phyloP scores from a whole-genome alignment of 37 sponge, comb jelly and placozoan genomes.

The Crambe crambe region DNA sequence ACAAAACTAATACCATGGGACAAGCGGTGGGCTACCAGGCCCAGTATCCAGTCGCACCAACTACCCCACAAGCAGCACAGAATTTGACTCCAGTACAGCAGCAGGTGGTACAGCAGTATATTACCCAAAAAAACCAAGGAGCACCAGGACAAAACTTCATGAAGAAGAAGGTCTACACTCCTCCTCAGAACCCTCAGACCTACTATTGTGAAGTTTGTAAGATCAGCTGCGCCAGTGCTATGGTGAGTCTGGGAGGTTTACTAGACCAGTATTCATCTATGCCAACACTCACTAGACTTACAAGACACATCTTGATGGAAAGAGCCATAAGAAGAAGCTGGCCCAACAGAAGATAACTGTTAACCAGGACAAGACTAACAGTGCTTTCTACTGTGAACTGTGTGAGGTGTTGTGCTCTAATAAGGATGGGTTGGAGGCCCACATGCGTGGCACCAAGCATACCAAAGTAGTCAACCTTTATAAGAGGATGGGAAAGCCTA shows the following conservation, averaged over 20 bases:
- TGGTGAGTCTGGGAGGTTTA: slow-evolving; percentile 36
- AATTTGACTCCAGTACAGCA: slow-evolving; percentile 50
- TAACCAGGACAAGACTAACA: background rate
- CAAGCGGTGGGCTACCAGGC: background rate
- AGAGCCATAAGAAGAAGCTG: slow-evolving; percentile 77
- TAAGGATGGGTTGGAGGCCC: slow-evolving; percentile 85
- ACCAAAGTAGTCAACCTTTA: slow-evolving; percentile 61
- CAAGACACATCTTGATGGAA: slow-evolving; percentile 90
- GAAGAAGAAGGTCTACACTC: slow-evolving; percentile 22
- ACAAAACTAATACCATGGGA: background rate
- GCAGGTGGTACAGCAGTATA: slow-evolving; percentile 39
- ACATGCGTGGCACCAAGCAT: slow-evolving; percentile 86
- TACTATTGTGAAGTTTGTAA: slow-evolving; percentile 90
- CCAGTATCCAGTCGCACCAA: background rate
- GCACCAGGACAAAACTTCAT: background rate
- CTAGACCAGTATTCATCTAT: no score
- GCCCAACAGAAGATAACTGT: slow-evolving; percentile 17
- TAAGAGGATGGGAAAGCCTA: slow-evolving; percentile 82
- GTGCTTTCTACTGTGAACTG: slow-evolving; percentile 75
- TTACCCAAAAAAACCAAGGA: slow-evolving; percentile 2
- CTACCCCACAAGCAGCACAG: background rate
- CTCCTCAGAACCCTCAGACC: background rate
- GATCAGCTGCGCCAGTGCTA: slow-evolving; percentile 72
- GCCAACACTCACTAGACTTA: slow-evolving; percentile 63
- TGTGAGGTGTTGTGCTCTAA: slow-evolving; percentile 86